phyloP scores from a whole-genome alignment of 2,888 invertebrate genomes.

The Pandemis corylana region DNA sequence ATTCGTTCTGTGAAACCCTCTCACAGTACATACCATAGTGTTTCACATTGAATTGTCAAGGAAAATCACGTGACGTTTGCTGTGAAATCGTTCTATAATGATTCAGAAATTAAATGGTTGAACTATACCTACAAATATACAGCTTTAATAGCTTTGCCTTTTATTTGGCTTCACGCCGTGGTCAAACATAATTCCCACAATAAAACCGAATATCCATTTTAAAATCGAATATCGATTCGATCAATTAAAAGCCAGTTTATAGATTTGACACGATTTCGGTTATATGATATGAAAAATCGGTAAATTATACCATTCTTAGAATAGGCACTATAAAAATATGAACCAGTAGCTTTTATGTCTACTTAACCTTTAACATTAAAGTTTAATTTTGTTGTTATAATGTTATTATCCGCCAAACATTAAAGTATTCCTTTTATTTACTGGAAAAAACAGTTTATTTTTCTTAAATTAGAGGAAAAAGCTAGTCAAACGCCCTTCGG shows the following conservation, averaged over 20 bases:
- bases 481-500: too few relatives aligned
- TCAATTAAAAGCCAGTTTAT: slow-evolving; percentile 41
- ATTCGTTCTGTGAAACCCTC: too few relatives aligned
- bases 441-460: too few relatives aligned
- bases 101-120: neutral
- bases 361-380: slow-evolving; percentile 21
- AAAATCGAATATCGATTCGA: slow-evolving; percentile 37
- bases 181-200: slow-evolving; percentile 38
- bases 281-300: slow-evolving; percentile 28
- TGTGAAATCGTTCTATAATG: too few relatives aligned
- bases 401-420: neutral
- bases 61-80: too few relatives aligned
- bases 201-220: slow-evolving; percentile 32
- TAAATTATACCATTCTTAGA: slow-evolving; percentile 23
- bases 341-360: slow-evolving; percentile 34
- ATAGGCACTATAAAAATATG: slow-evolving; percentile 32
- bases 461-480: too few relatives aligned
- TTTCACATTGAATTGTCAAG: too few relatives aligned
- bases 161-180: slow-evolving; percentile 37
- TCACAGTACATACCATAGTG: too few relatives aligned
- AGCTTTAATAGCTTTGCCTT: slow-evolving; percentile 29
- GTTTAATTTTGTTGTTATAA: neutral
- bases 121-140: slow-evolving; percentile 7
- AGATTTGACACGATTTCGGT: slow-evolving; percentile 37
- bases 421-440: too few relatives aligned